Evolutionary conservation across 2,797 vertebrate species (phyloP).

Genomic region (Poecile montanus): DNA sequence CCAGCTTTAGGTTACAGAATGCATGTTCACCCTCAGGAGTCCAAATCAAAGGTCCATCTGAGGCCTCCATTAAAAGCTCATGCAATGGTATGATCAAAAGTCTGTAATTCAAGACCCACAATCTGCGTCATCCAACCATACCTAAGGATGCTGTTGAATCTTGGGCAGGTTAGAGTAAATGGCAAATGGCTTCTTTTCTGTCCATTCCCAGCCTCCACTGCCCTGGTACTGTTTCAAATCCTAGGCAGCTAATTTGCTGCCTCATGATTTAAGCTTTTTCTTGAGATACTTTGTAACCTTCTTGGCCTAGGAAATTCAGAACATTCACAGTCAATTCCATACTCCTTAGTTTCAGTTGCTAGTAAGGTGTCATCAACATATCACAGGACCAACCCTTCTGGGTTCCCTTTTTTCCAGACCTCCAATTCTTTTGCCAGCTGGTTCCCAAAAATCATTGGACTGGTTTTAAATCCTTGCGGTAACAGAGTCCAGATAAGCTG

Average conservation of each 20-base stretch:
- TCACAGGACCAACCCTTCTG: background rate
- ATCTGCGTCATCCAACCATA: background rate
- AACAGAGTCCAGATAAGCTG: background rate
- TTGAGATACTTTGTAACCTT: background rate
- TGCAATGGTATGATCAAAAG: background rate
- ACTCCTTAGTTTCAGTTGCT: background rate
- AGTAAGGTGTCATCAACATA: background rate
- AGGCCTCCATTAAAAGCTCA: background rate
- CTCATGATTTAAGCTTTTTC: background rate
- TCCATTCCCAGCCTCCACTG: background rate
- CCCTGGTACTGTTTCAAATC: background rate
- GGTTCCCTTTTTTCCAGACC: background rate
- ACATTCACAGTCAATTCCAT: background rate
- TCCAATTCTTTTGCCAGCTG: background rate
- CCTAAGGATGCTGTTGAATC: background rate
- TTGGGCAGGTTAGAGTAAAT: fast-evolving
- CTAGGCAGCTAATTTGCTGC: background rate
- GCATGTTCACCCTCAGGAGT: background rate
- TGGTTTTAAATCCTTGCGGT: background rate
- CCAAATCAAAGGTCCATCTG: background rate
- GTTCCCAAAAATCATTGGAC: background rate
- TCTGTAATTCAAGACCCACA: background rate
- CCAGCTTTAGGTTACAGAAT: background rate
- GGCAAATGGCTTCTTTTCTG: background rate
- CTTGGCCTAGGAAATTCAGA: too few relatives aligned